phyloP scores from a whole-genome alignment of 2,888 invertebrate genomes.

The Apodemia duryi region DNA sequence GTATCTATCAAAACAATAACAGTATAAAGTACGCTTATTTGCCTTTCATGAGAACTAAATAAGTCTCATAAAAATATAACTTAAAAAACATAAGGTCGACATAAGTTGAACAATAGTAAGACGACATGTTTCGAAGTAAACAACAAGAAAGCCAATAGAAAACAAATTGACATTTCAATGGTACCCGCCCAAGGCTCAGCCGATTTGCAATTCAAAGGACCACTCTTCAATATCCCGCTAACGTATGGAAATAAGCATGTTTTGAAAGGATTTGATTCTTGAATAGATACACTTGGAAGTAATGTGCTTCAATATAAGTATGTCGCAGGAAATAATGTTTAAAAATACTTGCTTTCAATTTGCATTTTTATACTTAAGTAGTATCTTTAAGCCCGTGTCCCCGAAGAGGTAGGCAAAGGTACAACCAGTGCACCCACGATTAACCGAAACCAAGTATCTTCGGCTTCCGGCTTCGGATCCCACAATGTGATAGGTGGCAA shows the following conservation, averaged over 20 bases:
- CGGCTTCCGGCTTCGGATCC: too few relatives aligned
- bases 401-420: too few relatives aligned
- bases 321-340: not conserved
- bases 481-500: too few relatives aligned
- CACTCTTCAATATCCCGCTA: conserved; percentile 65
- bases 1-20: not conserved
- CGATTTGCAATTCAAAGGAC: conserved; percentile 76
- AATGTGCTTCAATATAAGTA: conserved; percentile 27
- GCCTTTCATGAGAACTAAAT: not conserved
- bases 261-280: conserved; percentile 69
- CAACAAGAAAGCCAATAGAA: conserved; percentile 65
- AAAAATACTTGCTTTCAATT: too few relatives aligned
- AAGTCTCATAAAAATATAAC: conserved; percentile 1
- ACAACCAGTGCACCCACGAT: too few relatives aligned
- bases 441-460: too few relatives aligned
- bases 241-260: conserved; percentile 68
- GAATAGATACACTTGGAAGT: conserved; percentile 41
- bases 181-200: conserved; percentile 57
- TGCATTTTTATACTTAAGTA: too few relatives aligned
- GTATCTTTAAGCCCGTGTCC: too few relatives aligned
- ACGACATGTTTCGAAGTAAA: conserved; percentile 50
- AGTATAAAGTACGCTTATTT: not conserved
- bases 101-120: conserved; percentile 47
- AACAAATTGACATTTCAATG: conserved; percentile 78
- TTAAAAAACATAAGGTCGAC: conserved; percentile 16